Evolutionary conservation across 2,113 vertebrate species (phyloP), one percentile per base, ranked within the genome.

Genomic region (Mobula hypostoma): DNA sequence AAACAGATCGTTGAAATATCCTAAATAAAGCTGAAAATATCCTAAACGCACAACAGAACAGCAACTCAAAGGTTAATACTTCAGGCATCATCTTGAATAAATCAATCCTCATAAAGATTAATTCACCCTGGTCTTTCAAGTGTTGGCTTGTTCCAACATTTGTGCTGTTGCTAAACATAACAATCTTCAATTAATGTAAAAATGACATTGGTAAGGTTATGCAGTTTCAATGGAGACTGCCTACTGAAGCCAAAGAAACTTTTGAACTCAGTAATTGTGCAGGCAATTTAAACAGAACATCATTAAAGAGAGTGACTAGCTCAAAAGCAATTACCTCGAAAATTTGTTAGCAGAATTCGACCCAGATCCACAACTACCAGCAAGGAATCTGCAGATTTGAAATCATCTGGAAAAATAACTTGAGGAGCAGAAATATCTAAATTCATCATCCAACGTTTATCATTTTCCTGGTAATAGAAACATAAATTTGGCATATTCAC

Each of bases 381-480:
- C 95, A 99, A 97, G 0, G 99, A 98, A 95, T 99, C 98, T 94
- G 94, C 96, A 83, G 97, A 98, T 94, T 98, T 98, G 96, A 99
- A 99, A 95, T 99, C 98, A 96, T 99, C 99, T 0, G 98, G 99
- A 94, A 99, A 99, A 95, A 99, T 98, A 95, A 99, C 98, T 94
- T 99, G 98, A 95, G 99, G 99, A n/a, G 99, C 99, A 94, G 98
- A 98, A 95, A 99, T 99, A 96, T 99, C 98, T 94, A 99, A 96
- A 95, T 98, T 98, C 96, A 99, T 97, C 0, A 98, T 98, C 99
- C 99, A 99, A 19, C 98, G 98, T 94, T 98, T 99, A 95, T 98
- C 98, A 95, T 98, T 99, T 94, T 99, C 98, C 99, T 97, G 77
- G 0, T 95, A 95, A 94, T 82, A 56, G 21, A 72, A 79, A 66